Percentiles rank a stretch among this genome's conserved stretches.
Evolutionary conservation across 2,113 vertebrate genomes (phyloP).

Genomic region (Xiphophorus maculatus): DNA sequence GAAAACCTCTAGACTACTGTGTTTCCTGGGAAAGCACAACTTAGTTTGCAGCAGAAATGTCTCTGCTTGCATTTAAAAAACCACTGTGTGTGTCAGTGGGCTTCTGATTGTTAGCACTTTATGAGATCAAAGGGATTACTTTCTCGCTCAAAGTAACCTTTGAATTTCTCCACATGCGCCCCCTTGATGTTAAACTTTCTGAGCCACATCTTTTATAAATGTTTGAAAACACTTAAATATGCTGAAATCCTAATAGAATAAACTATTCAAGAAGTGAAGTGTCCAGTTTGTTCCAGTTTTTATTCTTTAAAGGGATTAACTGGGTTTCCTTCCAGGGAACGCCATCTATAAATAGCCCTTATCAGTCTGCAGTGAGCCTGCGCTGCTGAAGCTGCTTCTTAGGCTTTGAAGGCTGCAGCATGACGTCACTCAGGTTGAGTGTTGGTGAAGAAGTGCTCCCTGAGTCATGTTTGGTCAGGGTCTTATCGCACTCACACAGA

Average conservation of each 20-base stretch:
- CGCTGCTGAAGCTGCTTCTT: conserved; percentile 9
- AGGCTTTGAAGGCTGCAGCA: conserved; percentile 39
- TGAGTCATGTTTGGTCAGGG: conserved; percentile 49
- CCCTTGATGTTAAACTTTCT: not conserved
- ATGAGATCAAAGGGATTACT: conserved; percentile 6
- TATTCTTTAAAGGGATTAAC: conserved; percentile 34
- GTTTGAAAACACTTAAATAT: conserved; percentile 1
- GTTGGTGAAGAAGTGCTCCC: conserved; percentile 33
- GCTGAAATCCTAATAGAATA: not conserved
- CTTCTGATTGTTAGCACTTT: not conserved
- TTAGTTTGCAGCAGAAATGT: not conserved
- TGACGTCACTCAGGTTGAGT: conserved; percentile 57
- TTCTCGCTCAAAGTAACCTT: not conserved
- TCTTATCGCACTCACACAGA: conserved; percentile 47
- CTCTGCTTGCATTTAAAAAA: not conserved
- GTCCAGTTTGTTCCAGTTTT: conserved; percentile 27
- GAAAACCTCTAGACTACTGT: not conserved
- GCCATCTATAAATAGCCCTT: conserved; percentile 53
- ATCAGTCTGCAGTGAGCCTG: conserved; percentile 19
- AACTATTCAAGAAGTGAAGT: not conserved
- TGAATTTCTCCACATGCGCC: not conserved
- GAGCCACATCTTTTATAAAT: not conserved
- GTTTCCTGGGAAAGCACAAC: not conserved
- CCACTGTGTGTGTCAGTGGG: not conserved
- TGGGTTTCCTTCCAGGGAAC: conserved; percentile 50